Evolutionary conservation across 2,113 vertebrate genomes (phyloP).

Genomic region (Myiagra hebetior): DNA sequence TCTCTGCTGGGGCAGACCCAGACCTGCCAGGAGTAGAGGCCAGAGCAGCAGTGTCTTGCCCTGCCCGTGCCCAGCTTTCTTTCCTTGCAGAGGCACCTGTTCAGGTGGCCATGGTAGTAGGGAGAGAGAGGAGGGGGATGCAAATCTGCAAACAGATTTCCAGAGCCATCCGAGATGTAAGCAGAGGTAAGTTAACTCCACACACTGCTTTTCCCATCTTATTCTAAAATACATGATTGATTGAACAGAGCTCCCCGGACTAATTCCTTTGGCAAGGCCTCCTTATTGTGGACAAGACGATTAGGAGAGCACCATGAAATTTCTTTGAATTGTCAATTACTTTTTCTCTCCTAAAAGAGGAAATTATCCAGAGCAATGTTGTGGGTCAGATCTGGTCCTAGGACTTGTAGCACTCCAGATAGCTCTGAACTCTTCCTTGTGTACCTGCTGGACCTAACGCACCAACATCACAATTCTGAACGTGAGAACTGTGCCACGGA

Average conservation of each 20-base stretch:
- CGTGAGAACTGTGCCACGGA: accelerated
- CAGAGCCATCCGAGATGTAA: background rate
- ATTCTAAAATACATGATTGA: background rate
- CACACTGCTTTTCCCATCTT: background rate
- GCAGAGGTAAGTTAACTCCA: background rate
- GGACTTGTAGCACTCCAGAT: background rate
- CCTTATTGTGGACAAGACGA: background rate
- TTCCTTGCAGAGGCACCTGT: background rate
- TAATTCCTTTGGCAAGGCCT: background rate
- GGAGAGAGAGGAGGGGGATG: background rate
- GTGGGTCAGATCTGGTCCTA: background rate
- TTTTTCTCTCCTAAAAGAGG: background rate
- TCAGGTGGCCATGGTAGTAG: background rate
- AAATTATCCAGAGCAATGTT: background rate
- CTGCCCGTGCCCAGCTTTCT: background rate
- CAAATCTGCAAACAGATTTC: background rate
- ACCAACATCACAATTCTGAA: background rate
- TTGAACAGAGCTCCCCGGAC: background rate
- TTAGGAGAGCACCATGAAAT: background rate
- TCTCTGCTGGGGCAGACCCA: background rate
- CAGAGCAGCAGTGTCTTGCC: background rate
- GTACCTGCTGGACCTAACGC: background rate
- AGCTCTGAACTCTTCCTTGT: background rate
- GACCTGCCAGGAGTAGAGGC: background rate
- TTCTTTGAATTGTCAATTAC: background rate